Conservation (phyloP, 2,113 vertebrate genomes). For the Scytalopus superciliaris region DNA sequence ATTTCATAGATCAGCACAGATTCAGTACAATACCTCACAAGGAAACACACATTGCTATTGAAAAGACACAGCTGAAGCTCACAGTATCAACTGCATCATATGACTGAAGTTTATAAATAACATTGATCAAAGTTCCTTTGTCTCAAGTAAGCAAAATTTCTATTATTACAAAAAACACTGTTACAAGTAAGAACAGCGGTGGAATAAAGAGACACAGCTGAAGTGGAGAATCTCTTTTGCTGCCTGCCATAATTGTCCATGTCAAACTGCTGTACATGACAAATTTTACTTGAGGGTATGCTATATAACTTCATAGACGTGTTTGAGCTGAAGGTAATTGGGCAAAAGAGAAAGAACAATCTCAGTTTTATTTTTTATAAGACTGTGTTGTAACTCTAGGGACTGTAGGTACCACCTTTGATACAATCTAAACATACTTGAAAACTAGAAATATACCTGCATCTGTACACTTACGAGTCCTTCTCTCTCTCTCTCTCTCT, state of each 20-base stretch:
- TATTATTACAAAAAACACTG: background rate
- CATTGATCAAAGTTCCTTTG: background rate
- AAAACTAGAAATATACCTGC: background rate
- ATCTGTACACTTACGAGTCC: background rate
- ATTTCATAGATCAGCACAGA: background rate
- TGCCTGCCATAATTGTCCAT: background rate
- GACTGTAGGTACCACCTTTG: background rate
- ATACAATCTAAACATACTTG: background rate
- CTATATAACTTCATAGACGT: background rate
- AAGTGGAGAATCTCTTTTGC: background rate
- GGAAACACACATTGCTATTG: background rate
- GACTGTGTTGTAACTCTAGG: background rate
- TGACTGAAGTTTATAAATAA: background rate
- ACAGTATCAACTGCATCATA: background rate
- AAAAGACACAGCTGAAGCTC: background rate
- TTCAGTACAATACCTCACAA: background rate
- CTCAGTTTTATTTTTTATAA: background rate
- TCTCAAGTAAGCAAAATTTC: background rate
- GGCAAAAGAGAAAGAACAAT: background rate
- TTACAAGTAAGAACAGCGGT: background rate
- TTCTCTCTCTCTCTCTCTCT: background rate
- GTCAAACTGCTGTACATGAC: background rate
- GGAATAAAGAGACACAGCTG: background rate
- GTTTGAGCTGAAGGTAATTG: background rate
- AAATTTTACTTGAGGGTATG: background rate